Conservation (phyloP, 2,113 vertebrate genomes). For the Otocyon megalotis region DNA sequence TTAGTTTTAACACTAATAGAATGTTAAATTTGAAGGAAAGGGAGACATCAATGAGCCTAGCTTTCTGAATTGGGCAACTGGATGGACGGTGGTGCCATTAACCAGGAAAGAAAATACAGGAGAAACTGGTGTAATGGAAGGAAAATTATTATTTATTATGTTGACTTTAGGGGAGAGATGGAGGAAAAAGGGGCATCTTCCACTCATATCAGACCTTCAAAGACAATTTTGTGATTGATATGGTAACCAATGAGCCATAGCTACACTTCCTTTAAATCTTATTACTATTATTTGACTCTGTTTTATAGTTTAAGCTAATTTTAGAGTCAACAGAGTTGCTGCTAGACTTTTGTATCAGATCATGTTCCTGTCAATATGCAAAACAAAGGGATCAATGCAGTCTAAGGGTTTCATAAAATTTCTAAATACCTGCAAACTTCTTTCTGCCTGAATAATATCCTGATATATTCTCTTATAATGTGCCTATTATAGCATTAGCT, state of each 20-base stretch:
- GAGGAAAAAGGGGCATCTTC: background rate
- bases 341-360: background rate
- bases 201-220: background rate
- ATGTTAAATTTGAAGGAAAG: slow-evolving; percentile 41
- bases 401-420: slow-evolving; percentile 11
- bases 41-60: background rate
- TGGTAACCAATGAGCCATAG: background rate
- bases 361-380: background rate
- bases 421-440: background rate
- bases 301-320: slow-evolving; percentile 25
- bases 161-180: background rate
- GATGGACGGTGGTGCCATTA: background rate
- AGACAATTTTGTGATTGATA: background rate
- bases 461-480: background rate
- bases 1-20: background rate
- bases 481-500: background rate
- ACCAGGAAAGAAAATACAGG: background rate
- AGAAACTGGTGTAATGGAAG: background rate
- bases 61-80: background rate
- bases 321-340: background rate
- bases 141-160: background rate
- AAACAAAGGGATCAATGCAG: slow-evolving; percentile 4
- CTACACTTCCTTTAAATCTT: background rate
- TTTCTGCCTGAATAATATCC: slow-evolving; percentile 15
- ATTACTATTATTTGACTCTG: background rate